Evolutionary conservation across 2,888 invertebrate species (phyloP), one percentile per base, ranked within the genome.

Genomic region (Parnassius mnemosyne): DNA sequence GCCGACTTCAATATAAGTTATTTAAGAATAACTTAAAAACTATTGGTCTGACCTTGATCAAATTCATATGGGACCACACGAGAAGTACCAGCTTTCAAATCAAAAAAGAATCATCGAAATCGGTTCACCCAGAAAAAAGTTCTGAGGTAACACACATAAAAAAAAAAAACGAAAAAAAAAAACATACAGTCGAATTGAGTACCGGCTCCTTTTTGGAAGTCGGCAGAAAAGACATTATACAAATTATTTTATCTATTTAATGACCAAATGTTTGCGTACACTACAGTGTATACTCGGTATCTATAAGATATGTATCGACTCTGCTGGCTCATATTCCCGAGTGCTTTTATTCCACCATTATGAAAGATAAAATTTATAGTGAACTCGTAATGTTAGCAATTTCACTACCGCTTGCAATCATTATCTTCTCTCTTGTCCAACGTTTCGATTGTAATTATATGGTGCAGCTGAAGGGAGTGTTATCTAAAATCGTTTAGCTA

Each of bases 401-500:
- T 61, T 61, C 57, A 34, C 61, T 57, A 52, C 47, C 44, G 11
- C 51, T 20, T n/a, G 51, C 56, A 55, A 51, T 41, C 56, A 61
- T 61, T 53, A 57, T 46, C 53, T 56, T 20, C 44, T 47, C 53
- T 47, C 59, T 25, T 53, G 61, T 46, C 53, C 53, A 53, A 43
- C 25, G 53, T 47, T 62, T 62, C 53, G 53, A 50, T 53, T 62
- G 56, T 57, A 62, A 62, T 58, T 62, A 62, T 57, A 61, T 20
- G 53, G 51, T 61, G 61, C 25, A 20, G 61, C 20, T 60, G 60
- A 52, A 52, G 56, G 57, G 53, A 61, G 57, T 41, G 57, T 61
- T 61, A 61, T 61, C 61, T 61, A 61, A 61, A 61, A 61, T 61
- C 61, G 61, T 57, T 61, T 61, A 61, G 57, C 53, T 57, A 20